Evolutionary conservation across 2,888 invertebrate genomes (phyloP).

Genomic region (Carterocephalus palaemon): DNA sequence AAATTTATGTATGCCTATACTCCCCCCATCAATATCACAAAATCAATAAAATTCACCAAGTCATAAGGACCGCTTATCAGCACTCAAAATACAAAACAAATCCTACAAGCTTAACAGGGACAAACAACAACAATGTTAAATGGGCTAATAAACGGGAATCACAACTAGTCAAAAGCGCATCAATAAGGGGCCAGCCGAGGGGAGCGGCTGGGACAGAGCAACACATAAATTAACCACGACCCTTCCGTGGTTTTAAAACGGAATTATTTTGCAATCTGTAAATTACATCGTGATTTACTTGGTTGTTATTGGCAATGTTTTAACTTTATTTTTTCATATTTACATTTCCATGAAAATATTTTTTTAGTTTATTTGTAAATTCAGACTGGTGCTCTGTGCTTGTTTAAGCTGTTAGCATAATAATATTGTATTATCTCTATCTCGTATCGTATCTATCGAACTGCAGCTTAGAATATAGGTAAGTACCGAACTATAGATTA

Average conservation of each 20-base stretch:
- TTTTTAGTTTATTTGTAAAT: too few relatives aligned
- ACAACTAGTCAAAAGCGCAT: slow-evolving; percentile 73
- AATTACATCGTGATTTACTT: slow-evolving; percentile 29
- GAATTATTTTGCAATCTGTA: slow-evolving; percentile 32
- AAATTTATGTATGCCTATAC: too few relatives aligned
- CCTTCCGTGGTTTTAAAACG: slow-evolving; percentile 42
- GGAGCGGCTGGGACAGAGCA: slow-evolving; percentile 47
- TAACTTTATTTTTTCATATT: neutral
- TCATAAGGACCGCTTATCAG: neutral
- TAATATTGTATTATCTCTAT: too few relatives aligned
- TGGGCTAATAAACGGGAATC: slow-evolving; percentile 70
- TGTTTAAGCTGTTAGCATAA: too few relatives aligned
- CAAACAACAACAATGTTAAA: slow-evolving; percentile 58
- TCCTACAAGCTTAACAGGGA: slow-evolving; percentile 35
- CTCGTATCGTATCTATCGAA: too few relatives aligned
- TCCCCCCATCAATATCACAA: too few relatives aligned
- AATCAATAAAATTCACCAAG: too few relatives aligned
- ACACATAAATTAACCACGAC: slow-evolving; percentile 53
- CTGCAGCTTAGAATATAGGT: too few relatives aligned
- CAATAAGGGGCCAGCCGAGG: slow-evolving; percentile 58
- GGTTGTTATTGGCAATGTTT: slow-evolving; percentile 11
- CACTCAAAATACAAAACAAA: slow-evolving; percentile 31
- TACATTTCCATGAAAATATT: neutral
- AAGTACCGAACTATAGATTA: too few relatives aligned
- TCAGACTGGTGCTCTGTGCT: too few relatives aligned